Base-by-base conservation (phyloP, 1,140 invertebrate genomes). In the Monomorium pharaonis region DNA sequence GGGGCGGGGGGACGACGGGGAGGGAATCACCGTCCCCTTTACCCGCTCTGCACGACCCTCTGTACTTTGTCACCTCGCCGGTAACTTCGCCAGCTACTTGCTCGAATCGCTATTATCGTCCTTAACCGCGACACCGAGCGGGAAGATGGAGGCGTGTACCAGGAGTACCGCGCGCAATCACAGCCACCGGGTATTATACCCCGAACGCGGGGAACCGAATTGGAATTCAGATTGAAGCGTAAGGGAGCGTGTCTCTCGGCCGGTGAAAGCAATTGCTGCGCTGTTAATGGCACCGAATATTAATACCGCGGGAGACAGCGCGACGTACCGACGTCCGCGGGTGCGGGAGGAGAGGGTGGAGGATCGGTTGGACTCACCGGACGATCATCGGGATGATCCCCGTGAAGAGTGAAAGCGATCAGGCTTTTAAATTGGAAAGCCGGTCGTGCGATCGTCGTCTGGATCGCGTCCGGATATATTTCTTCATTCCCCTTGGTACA, bases 11-110 rank as follows among this genome's bases (percentile, higher is more conserved):
- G 7, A 7, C 3, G 37, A 7, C 7, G 37, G 7, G 7, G 58
- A 62, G 27, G 12, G 58, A n/a, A n/a, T 62, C 62, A 7, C 18
- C 63, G 21, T 47, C 12, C 63, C 62, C 33, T 67, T 47, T 47
- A 47, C 21, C 21, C 33, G 33, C 18, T 62, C 37, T 18, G 18
- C 37, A 62, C n/a, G 54, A 88, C 42, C 81, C 74, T 21, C 24
- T 69, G 60, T 74, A 72, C 67, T 88, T 84, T 51, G 83, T 76
- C 65, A 74, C 42, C 24, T 75, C 67, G 58, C 63, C 44, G 56
- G 72, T 80, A 87, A 87, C 69, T 89, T 89, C 21, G 49, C 70
- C 63, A n/a, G 37, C 69, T 84, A 87, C 65, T 88, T 88, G 54
- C 72, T 51, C 44, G 24, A 70, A 88, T 85, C 87, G 56, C 81